Evolutionary conservation across 2,888 invertebrate species (phyloP).

Genomic region (Thymelicus sylvestris): DNA sequence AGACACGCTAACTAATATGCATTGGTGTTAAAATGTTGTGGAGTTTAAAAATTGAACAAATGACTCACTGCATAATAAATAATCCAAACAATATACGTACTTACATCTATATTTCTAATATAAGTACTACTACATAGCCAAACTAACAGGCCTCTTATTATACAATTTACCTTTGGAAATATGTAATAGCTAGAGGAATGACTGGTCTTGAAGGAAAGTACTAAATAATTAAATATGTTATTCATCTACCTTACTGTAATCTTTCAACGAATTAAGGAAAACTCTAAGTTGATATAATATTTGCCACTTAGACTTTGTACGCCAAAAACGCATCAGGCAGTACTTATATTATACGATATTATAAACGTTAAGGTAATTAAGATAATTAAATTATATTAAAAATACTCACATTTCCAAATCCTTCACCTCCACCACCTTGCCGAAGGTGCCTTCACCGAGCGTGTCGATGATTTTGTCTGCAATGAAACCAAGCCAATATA

Average conservation of each 20-base stretch:
- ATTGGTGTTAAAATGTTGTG: background rate
- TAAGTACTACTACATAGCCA: background rate
- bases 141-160: background rate
- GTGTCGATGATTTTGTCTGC: slow-evolving; percentile 99
- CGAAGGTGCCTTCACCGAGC: slow-evolving; percentile 99
- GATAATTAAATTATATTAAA: background rate
- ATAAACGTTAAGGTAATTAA: background rate
- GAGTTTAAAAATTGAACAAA: too few relatives aligned
- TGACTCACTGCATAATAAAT: background rate
- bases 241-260: background rate
- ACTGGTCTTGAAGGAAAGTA: background rate
- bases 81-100: background rate
- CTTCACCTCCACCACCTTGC: slow-evolving; percentile 99
- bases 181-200: background rate
- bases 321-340: background rate
- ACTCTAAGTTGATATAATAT: background rate
- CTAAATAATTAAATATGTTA: background rate
- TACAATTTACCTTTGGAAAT: background rate
- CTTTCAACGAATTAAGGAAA: background rate
- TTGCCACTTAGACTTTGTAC: background rate
- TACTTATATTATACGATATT: background rate
- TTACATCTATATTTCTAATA: background rate
- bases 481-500: slow-evolving; percentile 85
- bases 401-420: slow-evolving; percentile 95
- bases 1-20: slow-evolving; percentile 3